phyloP scores from a whole-genome alignment of 2,113 vertebrate genomes.

The Oceanites oceanicus region DNA sequence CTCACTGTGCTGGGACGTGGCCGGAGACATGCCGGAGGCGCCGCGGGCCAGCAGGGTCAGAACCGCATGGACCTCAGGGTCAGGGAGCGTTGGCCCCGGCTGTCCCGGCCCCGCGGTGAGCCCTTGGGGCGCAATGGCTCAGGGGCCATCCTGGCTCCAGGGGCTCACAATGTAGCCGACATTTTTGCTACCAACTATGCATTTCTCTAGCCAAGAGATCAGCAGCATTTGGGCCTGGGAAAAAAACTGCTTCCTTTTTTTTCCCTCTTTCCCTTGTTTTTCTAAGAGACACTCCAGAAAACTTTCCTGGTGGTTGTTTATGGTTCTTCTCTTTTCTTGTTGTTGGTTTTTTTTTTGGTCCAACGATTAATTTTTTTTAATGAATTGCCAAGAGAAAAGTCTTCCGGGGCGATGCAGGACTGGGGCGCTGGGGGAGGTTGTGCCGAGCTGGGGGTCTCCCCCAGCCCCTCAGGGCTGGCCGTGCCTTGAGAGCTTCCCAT shows the following conservation, averaged over 20 bases:
- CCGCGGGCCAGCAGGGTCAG: neutral
- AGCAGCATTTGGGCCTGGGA: neutral
- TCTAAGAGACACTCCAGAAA: neutral
- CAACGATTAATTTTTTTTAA: neutral
- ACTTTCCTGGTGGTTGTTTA: neutral
- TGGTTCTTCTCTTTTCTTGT: neutral
- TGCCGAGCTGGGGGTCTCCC: neutral
- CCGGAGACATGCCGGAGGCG: neutral
- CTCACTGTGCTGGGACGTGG: neutral
- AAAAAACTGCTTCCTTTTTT: neutral
- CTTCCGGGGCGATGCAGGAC: neutral
- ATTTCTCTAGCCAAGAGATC: slow-evolving; percentile 7
- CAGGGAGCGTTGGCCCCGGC: fast-evolving
- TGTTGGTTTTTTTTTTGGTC: neutral
- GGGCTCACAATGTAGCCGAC: neutral
- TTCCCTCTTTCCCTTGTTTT: neutral
- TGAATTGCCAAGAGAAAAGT: slow-evolving; percentile 15
- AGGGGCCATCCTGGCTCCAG: neutral
- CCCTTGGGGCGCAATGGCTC: neutral
- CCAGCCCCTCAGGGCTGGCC: fast-evolving
- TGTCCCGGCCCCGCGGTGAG: fast-evolving
- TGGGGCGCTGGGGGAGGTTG: neutral
- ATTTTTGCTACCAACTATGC: slow-evolving; percentile 33
- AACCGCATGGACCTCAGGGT: neutral
- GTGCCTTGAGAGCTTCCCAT: neutral